Evolutionary conservation across 2,113 vertebrate species (phyloP).

Genomic region (Polyodon spathula): DNA sequence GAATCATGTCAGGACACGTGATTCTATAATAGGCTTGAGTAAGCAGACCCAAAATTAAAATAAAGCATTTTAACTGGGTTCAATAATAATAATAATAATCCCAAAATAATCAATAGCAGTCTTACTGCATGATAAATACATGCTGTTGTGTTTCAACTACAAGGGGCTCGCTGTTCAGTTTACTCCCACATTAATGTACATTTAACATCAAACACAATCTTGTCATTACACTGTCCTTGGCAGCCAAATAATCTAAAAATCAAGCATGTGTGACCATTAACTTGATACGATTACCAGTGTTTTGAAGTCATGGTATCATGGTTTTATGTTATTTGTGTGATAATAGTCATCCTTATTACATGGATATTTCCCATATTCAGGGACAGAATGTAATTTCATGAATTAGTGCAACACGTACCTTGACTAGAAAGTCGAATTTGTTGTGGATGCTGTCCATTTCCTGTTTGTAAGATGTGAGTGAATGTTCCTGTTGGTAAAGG

Average conservation of each 20-base stretch:
- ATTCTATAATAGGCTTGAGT: background rate
- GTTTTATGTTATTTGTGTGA: conserved; percentile 50
- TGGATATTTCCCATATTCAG: too few species aligned
- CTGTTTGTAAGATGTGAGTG: too few species aligned
- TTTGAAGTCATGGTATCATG: conserved; percentile 56
- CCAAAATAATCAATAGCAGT: background rate
- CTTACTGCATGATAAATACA: conserved; percentile 19
- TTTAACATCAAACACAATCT: conserved; percentile 68
- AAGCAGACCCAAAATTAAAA: background rate
- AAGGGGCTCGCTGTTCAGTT: conserved; percentile 49
- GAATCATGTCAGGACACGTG: too few species aligned
- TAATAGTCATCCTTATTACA: too few species aligned
- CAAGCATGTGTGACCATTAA: conserved; percentile 49
- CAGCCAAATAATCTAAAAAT: conserved; percentile 60
- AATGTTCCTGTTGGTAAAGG: too few species aligned
- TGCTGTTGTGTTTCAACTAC: conserved; percentile 47
- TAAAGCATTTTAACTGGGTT: background rate
- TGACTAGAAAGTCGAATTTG: too few species aligned
- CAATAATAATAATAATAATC: background rate
- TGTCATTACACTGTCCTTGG: conserved; percentile 60
- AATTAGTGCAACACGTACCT: too few species aligned
- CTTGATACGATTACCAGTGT: conserved; percentile 64
- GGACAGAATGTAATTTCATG: too few species aligned
- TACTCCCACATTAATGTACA: conserved; percentile 62
- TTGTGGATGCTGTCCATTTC: too few species aligned